phyloP scores from a whole-genome alignment of 2,797 vertebrate species.

The Sebastes melanostomus region DNA sequence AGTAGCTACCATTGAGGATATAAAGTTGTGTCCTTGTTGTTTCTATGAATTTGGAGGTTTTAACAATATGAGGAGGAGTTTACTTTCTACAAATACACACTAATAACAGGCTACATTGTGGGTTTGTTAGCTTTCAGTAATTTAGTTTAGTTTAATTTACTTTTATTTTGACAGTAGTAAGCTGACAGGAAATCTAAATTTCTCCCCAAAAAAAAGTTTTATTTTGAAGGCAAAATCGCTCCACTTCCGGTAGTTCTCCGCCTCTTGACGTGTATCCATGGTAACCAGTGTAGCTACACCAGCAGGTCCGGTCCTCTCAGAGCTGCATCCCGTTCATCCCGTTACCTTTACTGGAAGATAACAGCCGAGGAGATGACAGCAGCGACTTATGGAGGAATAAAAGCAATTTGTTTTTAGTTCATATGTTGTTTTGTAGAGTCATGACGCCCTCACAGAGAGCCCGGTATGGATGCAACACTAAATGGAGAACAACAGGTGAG shows the following conservation, averaged over 20 bases:
- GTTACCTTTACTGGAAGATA: constrained; percentile 18
- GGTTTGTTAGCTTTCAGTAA: neutral
- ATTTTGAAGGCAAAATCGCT: neutral
- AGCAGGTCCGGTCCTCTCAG: constrained; percentile 30
- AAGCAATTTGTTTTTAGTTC: neutral
- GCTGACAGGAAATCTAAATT: too few relatives aligned
- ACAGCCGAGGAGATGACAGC: neutral
- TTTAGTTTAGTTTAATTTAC: neutral
- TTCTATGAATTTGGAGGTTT: neutral
- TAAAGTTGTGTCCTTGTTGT: neutral
- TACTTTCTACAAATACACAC: neutral
- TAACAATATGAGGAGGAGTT: neutral
- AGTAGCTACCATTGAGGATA: neutral
- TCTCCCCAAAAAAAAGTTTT: neutral
- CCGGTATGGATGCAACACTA: constrained; percentile 52
- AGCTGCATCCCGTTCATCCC: constrained; percentile 19
- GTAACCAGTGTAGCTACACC: constrained; percentile 45
- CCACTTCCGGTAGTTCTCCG: constrained; percentile 10
- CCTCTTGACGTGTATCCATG: constrained; percentile 52
- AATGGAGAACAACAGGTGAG: constrained; percentile 77
- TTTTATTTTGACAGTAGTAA: neutral
- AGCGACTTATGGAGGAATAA: neutral
- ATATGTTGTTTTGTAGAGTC: neutral
- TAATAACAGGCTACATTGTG: neutral
- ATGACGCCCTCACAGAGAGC: constrained; percentile 77